Evolutionary conservation across 2,888 invertebrate genomes (phyloP).

Genomic region (Octodonta nipae): DNA sequence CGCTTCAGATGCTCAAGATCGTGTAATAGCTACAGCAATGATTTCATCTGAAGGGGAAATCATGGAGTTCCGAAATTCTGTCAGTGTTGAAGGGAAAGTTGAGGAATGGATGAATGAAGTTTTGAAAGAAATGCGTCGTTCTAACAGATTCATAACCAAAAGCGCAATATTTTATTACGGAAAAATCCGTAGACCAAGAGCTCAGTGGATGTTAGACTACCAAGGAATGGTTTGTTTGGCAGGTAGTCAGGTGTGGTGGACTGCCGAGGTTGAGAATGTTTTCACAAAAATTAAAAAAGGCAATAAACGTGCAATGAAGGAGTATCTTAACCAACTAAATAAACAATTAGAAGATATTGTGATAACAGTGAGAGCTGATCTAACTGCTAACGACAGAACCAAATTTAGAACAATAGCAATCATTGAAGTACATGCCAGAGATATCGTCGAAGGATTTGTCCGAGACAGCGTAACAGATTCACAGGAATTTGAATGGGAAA

Average conservation of each 20-base stretch:
- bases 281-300: constrained; percentile 60
- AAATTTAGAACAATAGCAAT: constrained; percentile 83
- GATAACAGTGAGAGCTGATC: constrained; percentile 55
- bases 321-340: constrained; percentile 68
- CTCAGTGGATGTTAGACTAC: constrained; percentile 80
- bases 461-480: constrained; percentile 69
- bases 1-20: constrained; percentile 49
- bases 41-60: constrained; percentile 77
- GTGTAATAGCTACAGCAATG: constrained; percentile 64
- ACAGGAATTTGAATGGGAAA: constrained; percentile 86
- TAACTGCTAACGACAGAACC: constrained; percentile 66
- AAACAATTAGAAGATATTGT: constrained; percentile 74
- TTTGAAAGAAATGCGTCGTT: constrained; percentile 67
- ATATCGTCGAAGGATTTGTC: constrained; percentile 73
- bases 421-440: constrained; percentile 82
- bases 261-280: constrained; percentile 84
- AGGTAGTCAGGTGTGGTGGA: constrained; percentile 90
- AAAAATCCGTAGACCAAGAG: constrained; percentile 52
- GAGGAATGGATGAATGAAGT: constrained; percentile 89
- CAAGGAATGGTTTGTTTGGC: constrained; percentile 53
- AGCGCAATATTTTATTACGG: constrained; percentile 80
- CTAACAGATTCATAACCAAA: constrained; percentile 74
- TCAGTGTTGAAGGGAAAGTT: constrained; percentile 65
- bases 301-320: constrained; percentile 79
- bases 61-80: constrained; percentile 64